Evolutionary conservation across 1,140 invertebrate species (phyloP).

Genomic region (Heliconius nattereri): DNA sequence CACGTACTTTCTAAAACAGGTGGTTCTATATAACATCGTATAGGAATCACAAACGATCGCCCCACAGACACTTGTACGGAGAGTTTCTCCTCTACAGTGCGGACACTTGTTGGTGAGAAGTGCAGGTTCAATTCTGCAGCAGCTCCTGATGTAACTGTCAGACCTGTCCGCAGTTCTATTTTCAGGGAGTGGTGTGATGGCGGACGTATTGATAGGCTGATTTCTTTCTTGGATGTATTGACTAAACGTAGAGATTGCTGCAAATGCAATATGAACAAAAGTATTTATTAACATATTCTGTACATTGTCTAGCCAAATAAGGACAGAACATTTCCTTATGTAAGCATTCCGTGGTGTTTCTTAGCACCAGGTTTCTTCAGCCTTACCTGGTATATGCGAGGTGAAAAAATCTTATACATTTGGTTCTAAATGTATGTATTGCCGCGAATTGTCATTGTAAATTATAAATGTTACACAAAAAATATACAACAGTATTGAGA

Average conservation of each 20-base stretch:
- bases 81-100: conserved; percentile 45
- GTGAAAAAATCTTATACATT: too few relatives aligned
- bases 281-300: not conserved
- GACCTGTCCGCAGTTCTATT: conserved; percentile 42
- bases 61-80: conserved; percentile 50
- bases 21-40: conserved; percentile 59
- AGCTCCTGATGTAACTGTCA: conserved; percentile 51
- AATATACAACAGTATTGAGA: too few relatives aligned
- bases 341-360: too few relatives aligned
- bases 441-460: too few relatives aligned
- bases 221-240: conserved; percentile 50
- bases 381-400: too few relatives aligned
- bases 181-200: conserved; percentile 38
- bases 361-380: too few relatives aligned
- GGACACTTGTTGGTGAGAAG: conserved; percentile 44
- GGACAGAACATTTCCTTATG: too few relatives aligned
- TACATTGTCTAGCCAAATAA: too few relatives aligned
- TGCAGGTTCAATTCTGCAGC: conserved; percentile 47
- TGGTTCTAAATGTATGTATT: too few relatives aligned
- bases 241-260: conserved; percentile 48
- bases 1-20: conserved; percentile 57
- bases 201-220: conserved; percentile 42
- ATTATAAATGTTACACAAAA: too few relatives aligned
- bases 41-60: conserved; percentile 43
- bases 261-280: not conserved